Base-by-base conservation (phyloP, 2,797 vertebrate species). In the Pteropus rufus region DNA sequence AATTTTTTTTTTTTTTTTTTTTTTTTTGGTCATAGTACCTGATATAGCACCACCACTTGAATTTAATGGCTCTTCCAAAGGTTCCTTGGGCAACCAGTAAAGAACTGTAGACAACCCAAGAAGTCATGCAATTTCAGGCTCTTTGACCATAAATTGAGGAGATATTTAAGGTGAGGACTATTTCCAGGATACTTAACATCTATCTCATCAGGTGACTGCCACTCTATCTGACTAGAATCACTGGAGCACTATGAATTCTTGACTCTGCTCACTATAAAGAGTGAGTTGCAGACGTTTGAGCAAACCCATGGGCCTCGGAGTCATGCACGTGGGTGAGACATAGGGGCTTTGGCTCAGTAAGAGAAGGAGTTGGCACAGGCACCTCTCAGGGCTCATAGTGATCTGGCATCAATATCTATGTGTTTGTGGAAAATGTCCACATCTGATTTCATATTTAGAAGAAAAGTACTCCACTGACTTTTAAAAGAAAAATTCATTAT, bases 51-150 rank as follows among this genome's bases (percentile, higher is more conserved):
- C 3, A 29, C 14, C 52, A 18, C 3, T 84, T 72, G 60, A n/a
- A 10, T 77, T 67, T 89, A 79, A 77, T 34, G 34, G 2, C 18
- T 73, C 54, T 97, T 92, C 64, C 36, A 70, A 64, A 89, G 64
- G 2, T 39, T 58, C n/a, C 76, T 65, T 77, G 36, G 52, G 29
- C 24, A 82, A 62, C 18, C 69, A 73, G 62, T 64, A 46, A 52
- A 83, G 11, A 75, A 26, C 10, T 41, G 14, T 64, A 26, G 29
- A 79, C 12, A 82, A 77, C 12, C 7, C 5, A 87, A 75, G 21
- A 89, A 15, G 36, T 52, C 12, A 6, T 60, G 5, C 4, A 3
- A 31, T 80, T 75, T 26, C 9, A 60, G 52, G 15, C 1, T 44
- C 3, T 46, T 12, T 56, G 67, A 44, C 16, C 15, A 58, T 72